Evolutionary conservation across 2,797 vertebrate genomes (phyloP), one percentile per base, ranked within the genome.

Genomic region (Agapornis canus): DNA sequence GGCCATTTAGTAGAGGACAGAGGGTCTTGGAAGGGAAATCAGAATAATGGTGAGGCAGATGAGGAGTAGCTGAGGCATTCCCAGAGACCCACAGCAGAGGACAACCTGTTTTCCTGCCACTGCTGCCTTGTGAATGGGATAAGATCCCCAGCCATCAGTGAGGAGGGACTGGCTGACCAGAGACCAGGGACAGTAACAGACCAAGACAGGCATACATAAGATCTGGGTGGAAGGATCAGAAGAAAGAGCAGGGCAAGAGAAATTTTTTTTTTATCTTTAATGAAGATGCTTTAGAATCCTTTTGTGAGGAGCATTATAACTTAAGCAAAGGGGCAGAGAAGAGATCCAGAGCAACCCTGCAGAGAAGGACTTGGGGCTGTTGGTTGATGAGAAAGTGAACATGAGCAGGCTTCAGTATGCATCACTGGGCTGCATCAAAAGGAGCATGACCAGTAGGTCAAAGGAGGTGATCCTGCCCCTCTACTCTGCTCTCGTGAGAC

Each of bases 1-100:
- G 43, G 4, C 23, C 15, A 2, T 80, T 70, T 51, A 56, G 48
- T 35, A 40, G 37, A 69, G 39, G 31, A 49, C 40, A 80, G 25
- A 65, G 3, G 3, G 19, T 40, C 19, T 56, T 71, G 51, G 40
- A 32, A 40, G 37, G 11, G 25, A 75, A 83, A 75, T 6, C 26
- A 51, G 45, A 65, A 13, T 23, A 31, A 51, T 6, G 3, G 60
- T 47, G 35, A 86, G 42, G 27, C 40, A 75, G 60, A 86, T 9
- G 17, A 59, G 35, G 35, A 49, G 21, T 6, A 61, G 29, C 21
- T 79, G 51, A 68, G 31, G 35, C 0, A 0, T 31, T 32, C 56
- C 57, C 35, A 39, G 32, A 81, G 13, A 43, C 14, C 9, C 40
- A 35, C 7, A 48, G 29, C 57, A 71, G 26, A 66, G 29, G 49